These are phyloP conservation scores for Ooceraea biroi DNA, from an alignment of 1,140 invertebrate genomes.

Conservation along the genomic window DNA sequence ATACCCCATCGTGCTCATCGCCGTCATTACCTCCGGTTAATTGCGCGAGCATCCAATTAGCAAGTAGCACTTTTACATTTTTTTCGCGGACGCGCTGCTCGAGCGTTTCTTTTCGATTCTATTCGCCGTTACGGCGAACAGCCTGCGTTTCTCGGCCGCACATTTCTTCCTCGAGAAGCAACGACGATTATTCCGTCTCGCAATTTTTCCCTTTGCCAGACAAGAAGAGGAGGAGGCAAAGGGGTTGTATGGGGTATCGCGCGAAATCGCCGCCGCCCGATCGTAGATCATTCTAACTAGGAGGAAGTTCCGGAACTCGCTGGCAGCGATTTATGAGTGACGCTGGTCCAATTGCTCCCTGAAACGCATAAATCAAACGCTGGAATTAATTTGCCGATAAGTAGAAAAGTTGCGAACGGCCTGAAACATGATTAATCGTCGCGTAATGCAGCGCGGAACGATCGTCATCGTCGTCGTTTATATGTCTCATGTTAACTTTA, in stretches of 20 bases:
- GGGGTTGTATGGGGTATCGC: constrained; percentile 31
- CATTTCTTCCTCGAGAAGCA: constrained; percentile 1
- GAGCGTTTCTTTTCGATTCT: constrained; percentile 70
- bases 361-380: constrained; percentile 41
- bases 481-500: neutral
- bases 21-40: constrained; percentile 68
- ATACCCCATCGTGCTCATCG: constrained; percentile 63
- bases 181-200: constrained; percentile 67
- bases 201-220: constrained; percentile 29
- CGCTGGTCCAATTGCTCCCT: constrained; percentile 56
- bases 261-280: constrained; percentile 32
- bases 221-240: too few relatives aligned
- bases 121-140: constrained; percentile 69
- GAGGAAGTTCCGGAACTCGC: constrained; percentile 39
- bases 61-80: constrained; percentile 46
- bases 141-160: constrained; percentile 34
- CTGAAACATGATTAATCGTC: neutral
- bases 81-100: constrained; percentile 2
- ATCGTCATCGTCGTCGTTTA: neutral
- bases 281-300: constrained; percentile 52
- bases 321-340: constrained; percentile 59
- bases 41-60: constrained; percentile 70
- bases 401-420: neutral
- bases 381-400: constrained; percentile 51
- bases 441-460: too few relatives aligned